Percentiles rank a stretch among this genome's conserved stretches.
Evolutionary conservation across 2,888 invertebrate genomes (phyloP).

Genomic region (Epistrophella euchroma): DNA sequence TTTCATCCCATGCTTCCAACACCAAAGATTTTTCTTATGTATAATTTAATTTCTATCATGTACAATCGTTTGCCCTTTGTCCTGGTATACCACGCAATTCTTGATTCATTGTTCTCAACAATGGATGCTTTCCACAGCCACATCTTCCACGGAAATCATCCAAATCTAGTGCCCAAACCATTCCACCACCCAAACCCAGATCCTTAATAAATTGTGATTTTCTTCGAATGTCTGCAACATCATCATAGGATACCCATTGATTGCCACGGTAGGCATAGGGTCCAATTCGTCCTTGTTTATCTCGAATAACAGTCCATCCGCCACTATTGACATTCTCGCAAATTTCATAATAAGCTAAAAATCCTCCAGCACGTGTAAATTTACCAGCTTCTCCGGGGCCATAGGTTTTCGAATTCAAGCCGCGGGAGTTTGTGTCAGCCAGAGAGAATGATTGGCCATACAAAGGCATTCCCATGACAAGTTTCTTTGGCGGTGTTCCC

Average conservation of each 20-base stretch:
- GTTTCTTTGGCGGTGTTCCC: conserved; percentile 87
- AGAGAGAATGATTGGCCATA: conserved; percentile 91
- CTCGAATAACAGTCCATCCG: conserved; percentile 87
- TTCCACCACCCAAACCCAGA: conserved; percentile 88
- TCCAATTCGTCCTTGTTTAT: conserved; percentile 87
- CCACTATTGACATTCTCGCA: conserved; percentile 86
- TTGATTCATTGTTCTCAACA: conserved; percentile 87
- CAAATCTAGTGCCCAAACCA: conserved; percentile 91
- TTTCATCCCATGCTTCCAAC: conserved; percentile 71
- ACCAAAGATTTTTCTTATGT: conserved; percentile 41
- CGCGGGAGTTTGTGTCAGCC: conserved; percentile 84
- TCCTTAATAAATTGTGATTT: conserved; percentile 86
- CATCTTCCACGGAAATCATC: conserved; percentile 90
- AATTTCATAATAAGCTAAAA: conserved; percentile 91
- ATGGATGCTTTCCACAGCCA: conserved; percentile 88
- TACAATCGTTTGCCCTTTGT: conserved; percentile 84
- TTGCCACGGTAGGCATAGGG: conserved; percentile 89
- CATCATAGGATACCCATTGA: conserved; percentile 93
- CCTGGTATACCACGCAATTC: conserved; percentile 85
- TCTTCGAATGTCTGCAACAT: conserved; percentile 87
- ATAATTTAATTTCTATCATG: conserved; percentile 79
- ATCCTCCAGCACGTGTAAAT: conserved; percentile 89
- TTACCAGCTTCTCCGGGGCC: conserved; percentile 89
- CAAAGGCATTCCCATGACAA: conserved; percentile 90
- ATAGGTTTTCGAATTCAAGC: conserved; percentile 86